Evolutionary conservation across 2,888 invertebrate species (phyloP), one percentile per base, ranked within the genome.

Genomic region (Clistopyga incitator): DNA sequence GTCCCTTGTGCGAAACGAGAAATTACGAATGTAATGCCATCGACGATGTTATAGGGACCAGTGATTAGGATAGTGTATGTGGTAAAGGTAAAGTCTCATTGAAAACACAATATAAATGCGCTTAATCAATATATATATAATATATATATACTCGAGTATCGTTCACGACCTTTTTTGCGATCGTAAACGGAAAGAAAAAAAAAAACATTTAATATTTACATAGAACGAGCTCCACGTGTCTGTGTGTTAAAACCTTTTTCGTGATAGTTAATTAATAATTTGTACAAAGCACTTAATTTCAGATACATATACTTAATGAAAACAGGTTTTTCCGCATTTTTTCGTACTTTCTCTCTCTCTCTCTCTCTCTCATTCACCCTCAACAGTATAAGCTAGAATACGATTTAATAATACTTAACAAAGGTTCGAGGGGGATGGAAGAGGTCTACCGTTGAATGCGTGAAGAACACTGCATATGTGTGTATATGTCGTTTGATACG

Each of bases 51-150:
- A 64, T 64, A 15, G 64, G 71, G 61, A 61, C 47, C 23, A 29
- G 13, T 68, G 77, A 77, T 50, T 34, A 23, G 71, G 56, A 56
- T 54, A 11, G 47, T 50, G 70, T 82, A 65, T 82, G 70, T 84
- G 75, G 75, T 80, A 56, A 47, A 47, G 29, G 45, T 77, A 80
- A 78, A 52, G 85, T 70, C 56, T 67, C 85, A 88, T 89, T 88
- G 84, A 88, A 89, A 90, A 91, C 85, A 91, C 89, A 89, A 84
- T 85, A 81, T 56, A 86, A 82, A 84, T 89, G 80, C 78, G 87
- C 86, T 89, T 89, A 85, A 81, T 86, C 82, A 83, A 86, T 88
- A 87, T 86, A 87, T 85, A 86, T 86, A 87, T 84, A 82, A 81
- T 67, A 67, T 76, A 77, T 81, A 74, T 83, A 74, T 83, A 83